Conservation (phyloP, 2,888 invertebrate genomes). For the Melinopterus prodromus region DNA sequence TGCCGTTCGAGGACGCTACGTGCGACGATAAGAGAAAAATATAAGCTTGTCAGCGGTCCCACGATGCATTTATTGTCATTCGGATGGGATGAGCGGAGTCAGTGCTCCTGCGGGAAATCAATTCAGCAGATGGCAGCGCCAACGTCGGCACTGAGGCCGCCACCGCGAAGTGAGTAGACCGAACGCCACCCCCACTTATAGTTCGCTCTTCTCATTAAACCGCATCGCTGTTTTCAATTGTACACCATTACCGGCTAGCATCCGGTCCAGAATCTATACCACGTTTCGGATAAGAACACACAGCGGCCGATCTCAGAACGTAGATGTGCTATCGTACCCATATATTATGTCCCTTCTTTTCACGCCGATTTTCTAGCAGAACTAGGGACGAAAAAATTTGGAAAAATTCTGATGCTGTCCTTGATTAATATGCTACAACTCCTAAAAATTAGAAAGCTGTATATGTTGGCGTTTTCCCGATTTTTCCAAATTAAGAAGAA, state of each 20-base stretch:
- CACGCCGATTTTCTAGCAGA: too few species aligned
- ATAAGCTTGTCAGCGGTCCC: constrained; percentile 51
- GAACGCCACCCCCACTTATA: constrained; percentile 17
- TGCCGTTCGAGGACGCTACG: not conserved
- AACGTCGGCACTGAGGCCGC: constrained; percentile 6
- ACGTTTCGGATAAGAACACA: too few species aligned
- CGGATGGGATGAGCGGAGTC: constrained; percentile 52
- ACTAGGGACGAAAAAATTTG: too few species aligned
- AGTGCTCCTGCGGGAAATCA: constrained; percentile 58
- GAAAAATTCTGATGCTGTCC: too few species aligned
- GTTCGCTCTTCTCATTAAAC: constrained; percentile 12
- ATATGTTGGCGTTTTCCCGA: too few species aligned
- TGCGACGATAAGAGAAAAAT: constrained; percentile 36
- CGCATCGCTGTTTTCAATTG: constrained; percentile 19
- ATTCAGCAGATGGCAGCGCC: constrained; percentile 28
- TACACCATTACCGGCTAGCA: not conserved
- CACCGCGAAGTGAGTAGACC: not conserved
- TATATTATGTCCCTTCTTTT: too few species aligned
- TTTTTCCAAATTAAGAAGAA: too few species aligned
- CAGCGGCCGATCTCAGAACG: too few species aligned
- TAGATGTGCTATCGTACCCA: too few species aligned
- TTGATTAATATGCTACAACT: too few species aligned
- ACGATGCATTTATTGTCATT: constrained; percentile 54
- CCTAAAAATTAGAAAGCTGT: too few species aligned
- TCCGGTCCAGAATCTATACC: not conserved